Evolutionary conservation across 2,888 invertebrate species (phyloP).

Genomic region (Andrena fulva): DNA sequence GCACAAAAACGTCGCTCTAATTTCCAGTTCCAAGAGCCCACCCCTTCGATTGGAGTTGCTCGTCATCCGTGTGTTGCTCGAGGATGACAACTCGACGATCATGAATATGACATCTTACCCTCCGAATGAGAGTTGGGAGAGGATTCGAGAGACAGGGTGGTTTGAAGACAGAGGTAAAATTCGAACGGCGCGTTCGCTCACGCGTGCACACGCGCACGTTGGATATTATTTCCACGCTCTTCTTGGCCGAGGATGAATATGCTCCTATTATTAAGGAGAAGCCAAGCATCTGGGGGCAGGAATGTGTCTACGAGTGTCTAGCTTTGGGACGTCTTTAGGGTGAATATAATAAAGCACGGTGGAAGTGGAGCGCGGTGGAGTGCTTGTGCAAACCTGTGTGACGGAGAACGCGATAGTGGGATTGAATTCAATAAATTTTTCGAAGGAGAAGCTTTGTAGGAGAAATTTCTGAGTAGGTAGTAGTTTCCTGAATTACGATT

Average conservation of each 20-base stretch:
- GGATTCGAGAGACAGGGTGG: constrained; percentile 22
- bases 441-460: too few species aligned
- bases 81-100: constrained; percentile 78
- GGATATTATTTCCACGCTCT: constrained; percentile 38
- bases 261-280: constrained; percentile 29
- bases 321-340: neutral
- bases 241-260: neutral
- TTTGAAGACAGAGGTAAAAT: constrained; percentile 48
- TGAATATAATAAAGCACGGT: constrained; percentile 5
- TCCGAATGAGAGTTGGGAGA: constrained; percentile 60
- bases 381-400: neutral
- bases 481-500: too few species aligned
- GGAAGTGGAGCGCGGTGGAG: neutral
- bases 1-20: constrained; percentile 68
- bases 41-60: constrained; percentile 64
- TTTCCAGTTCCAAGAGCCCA: constrained; percentile 59
- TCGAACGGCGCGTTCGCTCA: constrained; percentile 48
- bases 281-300: neutral
- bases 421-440: neutral
- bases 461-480: too few species aligned
- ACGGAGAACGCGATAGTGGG: neutral
- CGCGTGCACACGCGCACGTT: constrained; percentile 27
- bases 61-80: constrained; percentile 69
- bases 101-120: constrained; percentile 74
- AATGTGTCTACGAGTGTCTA: constrained; percentile 12